Evolutionary conservation across 1,140 invertebrate species (phyloP), one percentile per base, ranked within the genome.

Genomic region (Psix sp.): DNA sequence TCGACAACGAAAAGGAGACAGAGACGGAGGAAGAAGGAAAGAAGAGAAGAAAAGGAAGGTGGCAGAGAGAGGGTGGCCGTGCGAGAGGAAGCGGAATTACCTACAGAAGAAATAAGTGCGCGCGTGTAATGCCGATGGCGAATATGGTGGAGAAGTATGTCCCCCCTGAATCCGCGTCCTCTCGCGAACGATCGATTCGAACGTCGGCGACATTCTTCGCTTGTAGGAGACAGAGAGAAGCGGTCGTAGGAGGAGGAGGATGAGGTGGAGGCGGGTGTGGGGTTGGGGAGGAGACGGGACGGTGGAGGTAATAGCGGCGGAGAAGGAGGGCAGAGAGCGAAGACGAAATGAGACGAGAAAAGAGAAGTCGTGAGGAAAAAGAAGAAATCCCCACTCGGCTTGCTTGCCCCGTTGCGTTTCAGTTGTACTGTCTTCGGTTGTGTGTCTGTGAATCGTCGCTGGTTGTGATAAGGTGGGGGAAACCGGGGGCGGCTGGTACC

Each of bases 21-120:
- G 42, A 51, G 51, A 46, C 60, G 52, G 42, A 46, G 45, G 49
- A 57, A 35, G 16, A 46, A 29, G 48, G 45, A 15, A 33, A 40
- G 40, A 33, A 49, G 54, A 49, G 54, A 56, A 51, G 67, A 65
- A 66, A 60, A 43, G 62, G 56, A 52, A 66, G 39, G 45, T 38
- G 63, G 51, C 33, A 48, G 48, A 17, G 43, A 51, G 67, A 78
- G 76, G 78, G 77, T 76, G 77, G 29, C 3, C 48, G 59, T 14
- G 76, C 66, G 77, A 78, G 77, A 72, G 70, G 45, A 79, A 77
- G 79, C 74, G 56, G 71, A 77, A 79, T 79, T 83, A 83, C 79
- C 81, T 81, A 80, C 81, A 77, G 82, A 83, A 86, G 83, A 84
- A 85, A 85, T 84, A 83, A 84, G 81, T 80, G 81, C 79, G 82